Conservation (phyloP, 2,888 invertebrate species). For the Drepana falcataria region DNA sequence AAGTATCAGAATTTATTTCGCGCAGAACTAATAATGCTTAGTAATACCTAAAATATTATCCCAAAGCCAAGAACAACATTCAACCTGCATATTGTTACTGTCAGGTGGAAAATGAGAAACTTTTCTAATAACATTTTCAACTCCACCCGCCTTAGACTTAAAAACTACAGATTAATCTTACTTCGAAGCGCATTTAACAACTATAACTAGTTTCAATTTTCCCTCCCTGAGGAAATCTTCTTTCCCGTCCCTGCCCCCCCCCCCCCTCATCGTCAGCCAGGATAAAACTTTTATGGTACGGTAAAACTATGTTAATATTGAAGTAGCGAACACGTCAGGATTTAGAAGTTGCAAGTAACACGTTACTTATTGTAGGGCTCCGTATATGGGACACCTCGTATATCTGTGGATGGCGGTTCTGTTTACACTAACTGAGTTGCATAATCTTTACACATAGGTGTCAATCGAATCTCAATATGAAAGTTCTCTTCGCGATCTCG, state of each 20-base stretch:
- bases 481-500: no score
- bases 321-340: neutral
- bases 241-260: neutral
- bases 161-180: neutral
- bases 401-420: no score
- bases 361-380: neutral
- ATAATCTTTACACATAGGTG: no score
- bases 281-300: neutral
- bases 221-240: slow-evolving; percentile 8
- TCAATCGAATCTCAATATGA: no score
- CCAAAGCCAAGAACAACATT: no score
- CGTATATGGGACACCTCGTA: no score
- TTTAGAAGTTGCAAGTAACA: neutral
- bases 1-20: no score
- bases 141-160: neutral
- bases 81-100: no score
- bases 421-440: no score
- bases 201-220: slow-evolving; percentile 19
- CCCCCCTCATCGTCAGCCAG: neutral
- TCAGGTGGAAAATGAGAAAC: neutral
- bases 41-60: no score
- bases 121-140: neutral
- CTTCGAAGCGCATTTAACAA: slow-evolving; percentile 8
- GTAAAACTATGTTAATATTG: slow-evolving; percentile 3
- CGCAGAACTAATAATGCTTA: no score